Conservation (phyloP, 2,888 invertebrate species). For the Deilephila porcellus region DNA sequence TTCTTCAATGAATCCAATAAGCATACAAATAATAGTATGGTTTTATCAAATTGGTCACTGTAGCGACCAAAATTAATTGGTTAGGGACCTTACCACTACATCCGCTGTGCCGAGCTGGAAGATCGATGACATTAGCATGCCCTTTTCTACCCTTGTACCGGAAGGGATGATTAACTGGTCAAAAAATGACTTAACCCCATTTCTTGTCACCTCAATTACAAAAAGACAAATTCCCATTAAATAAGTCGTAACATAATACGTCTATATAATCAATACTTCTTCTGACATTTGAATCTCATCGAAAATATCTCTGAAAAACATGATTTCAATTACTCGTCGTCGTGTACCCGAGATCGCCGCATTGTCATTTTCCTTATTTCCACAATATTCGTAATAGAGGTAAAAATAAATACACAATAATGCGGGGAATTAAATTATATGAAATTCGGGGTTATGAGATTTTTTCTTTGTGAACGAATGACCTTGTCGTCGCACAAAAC, state of each 20-base stretch:
- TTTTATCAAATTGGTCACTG: too few relatives aligned
- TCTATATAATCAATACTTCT: neutral
- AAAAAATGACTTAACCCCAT: too few relatives aligned
- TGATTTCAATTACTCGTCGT: slow-evolving; percentile 10
- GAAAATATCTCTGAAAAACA: slow-evolving; percentile 4
- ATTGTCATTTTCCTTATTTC: slow-evolving; percentile 26
- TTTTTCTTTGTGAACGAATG: slow-evolving; percentile 13
- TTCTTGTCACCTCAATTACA: too few relatives aligned
- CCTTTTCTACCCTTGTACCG: too few relatives aligned
- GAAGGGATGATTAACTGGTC: too few relatives aligned
- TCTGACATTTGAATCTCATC: slow-evolving; percentile 8
- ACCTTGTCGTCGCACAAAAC: slow-evolving; percentile 14
- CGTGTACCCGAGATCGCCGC: neutral
- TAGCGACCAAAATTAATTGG: too few relatives aligned
- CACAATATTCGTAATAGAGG: slow-evolving; percentile 22
- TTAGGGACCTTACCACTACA: too few relatives aligned
- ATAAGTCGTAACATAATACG: neutral
- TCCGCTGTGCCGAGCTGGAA: too few relatives aligned
- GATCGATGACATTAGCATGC: too few relatives aligned
- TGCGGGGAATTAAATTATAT: slow-evolving; percentile 21
- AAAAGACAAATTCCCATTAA: neutral
- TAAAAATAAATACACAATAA: slow-evolving; percentile 23
- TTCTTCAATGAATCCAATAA: too few relatives aligned
- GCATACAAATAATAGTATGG: too few relatives aligned
- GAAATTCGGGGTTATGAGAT: slow-evolving; percentile 27